Base-by-base conservation (phyloP, 2,113 vertebrate species). In the Lasiurus cinereus region DNA sequence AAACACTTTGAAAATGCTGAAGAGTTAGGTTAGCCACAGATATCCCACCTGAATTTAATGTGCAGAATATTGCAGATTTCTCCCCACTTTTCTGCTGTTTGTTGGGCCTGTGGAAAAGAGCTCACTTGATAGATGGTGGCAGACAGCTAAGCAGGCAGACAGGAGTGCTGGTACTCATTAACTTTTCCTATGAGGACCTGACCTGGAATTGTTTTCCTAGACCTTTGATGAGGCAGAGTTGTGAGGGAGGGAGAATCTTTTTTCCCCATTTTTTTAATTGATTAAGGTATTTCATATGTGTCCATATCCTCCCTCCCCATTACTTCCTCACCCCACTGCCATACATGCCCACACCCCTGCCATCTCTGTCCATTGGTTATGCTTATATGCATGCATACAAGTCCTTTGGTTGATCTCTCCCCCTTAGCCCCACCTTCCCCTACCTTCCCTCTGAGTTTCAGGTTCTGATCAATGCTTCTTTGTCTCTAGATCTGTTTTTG, bases 131-230 rank as follows among this genome's bases (percentile, higher is more conserved):
- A 0, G 21, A 29, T n/a, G 43, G 39, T 70, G 78, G 83, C 15
- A 33, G 89, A 82, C 88, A 97, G 83, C 88, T 48, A 5, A 72
- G 43, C 90, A 93, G 76, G n/a, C 69, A 13, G 56, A 78, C 77
- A 74, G 85, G 79, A 76, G 70, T 52, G 66, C 97, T 0, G 15
- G 54, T 89, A 79, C 93, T 96, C 97, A 97, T 97, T 97, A 97
- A 97, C 96, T 98, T 16, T 0, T 97, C 94, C 97, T 98, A 90
- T 95, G 96, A 94, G 95, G 93, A 93, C 72, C 94, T 97, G 96
- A 24, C 98, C 96, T 98, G 98, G 97, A 86, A 97, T 98, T 97
- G 96, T 96, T 97, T 98, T 97, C 97, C 94, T 93, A 97, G 92
- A 91, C 90, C 96, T 97, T 98, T 97, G 96, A 98, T 97, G 97